Base-by-base conservation (phyloP, 2,888 invertebrate genomes). In the Cryptocephalus primarius region DNA sequence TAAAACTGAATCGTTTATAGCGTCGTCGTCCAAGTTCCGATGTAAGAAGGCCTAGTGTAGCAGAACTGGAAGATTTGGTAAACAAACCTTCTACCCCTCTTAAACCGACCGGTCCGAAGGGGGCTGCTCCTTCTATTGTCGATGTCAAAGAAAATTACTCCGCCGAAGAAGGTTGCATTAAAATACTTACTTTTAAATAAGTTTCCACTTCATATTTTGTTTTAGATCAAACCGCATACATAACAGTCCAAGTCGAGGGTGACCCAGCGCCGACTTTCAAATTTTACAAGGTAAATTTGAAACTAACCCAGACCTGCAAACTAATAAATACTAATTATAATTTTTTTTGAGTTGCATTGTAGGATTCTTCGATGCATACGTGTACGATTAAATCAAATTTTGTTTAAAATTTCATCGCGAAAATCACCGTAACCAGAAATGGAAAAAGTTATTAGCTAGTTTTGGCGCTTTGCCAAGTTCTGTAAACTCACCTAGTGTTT, bases 81-180 rank as follows among this genome's bases (percentile, higher is more conserved):
- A 89, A 93, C 68, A 88, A 90, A 68, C 86, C 90, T 40, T 91
- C 90, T 43, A 90, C 92, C 45, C 93, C 95, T 42, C 75, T 95
- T 55, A 83, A 82, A 67, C 79, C 88, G 54, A 69, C 80, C 45
- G 92, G 91, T 54, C 79, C 80, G 64, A 81, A 80, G 55, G 91
- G 90, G 50, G 49, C 59, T 32, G 89, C 92, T 55, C 92, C 95
- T 38, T 79, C 80, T 56, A 94, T 95, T 68, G 84, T 93, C 56
- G 92, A 93, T 70, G 86, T 90, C 40, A 89, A 93, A 70, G 91
- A 93, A 68, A 95, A 88, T 66, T 94, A 96, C 72, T 88, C 94
- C 40, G 93, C 93, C 48, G 86, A 92, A 71, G 97, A 97, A 85
- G 95, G 96, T 94, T 69, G 13, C 2, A 45, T 2, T n/a, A 8